These are phyloP conservation scores for Listrodromus nycthemerus DNA, from an alignment of 2,888 invertebrate genomes.

Conservation along the genomic window DNA sequence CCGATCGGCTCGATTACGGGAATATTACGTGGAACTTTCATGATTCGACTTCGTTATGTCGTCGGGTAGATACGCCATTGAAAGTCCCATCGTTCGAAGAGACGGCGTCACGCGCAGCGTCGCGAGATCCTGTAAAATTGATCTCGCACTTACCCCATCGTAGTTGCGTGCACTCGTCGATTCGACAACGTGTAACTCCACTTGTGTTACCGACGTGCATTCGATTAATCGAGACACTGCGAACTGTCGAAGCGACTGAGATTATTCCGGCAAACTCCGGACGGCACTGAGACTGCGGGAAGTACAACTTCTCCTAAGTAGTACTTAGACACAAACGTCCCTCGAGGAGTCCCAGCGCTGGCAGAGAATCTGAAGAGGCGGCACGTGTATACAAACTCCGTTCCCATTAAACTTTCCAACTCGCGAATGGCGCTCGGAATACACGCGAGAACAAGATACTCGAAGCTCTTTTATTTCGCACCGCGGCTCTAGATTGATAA, in stretches of 20 bases:
- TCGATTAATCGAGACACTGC: slow-evolving; percentile 73
- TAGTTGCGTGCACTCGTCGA: slow-evolving; percentile 2
- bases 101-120: neutral
- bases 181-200: slow-evolving; percentile 22
- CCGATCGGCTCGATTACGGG: neutral
- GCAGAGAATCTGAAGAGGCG: slow-evolving; percentile 18
- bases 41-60: neutral
- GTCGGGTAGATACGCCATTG: neutral
- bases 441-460: slow-evolving; percentile 1
- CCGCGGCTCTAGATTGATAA: neutral
- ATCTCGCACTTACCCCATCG: neutral
- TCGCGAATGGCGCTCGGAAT: slow-evolving; percentile 11
- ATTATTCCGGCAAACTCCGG: neutral
- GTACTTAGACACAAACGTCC: slow-evolving; percentile 34
- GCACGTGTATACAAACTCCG: slow-evolving; percentile 50
- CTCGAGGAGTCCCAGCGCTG: slow-evolving; percentile 34
- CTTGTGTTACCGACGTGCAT: slow-evolving; percentile 71
- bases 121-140: neutral
- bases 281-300: neutral
- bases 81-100: neutral
- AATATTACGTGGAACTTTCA: neutral
- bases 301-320: slow-evolving; percentile 20
- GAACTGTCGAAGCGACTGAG: slow-evolving; percentile 48
- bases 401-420: slow-evolving; percentile 55
- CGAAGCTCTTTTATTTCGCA: slow-evolving; percentile 10